Evolutionary conservation across 2,113 vertebrate species (phyloP).

Genomic region (Leptodactylus fuscus): DNA sequence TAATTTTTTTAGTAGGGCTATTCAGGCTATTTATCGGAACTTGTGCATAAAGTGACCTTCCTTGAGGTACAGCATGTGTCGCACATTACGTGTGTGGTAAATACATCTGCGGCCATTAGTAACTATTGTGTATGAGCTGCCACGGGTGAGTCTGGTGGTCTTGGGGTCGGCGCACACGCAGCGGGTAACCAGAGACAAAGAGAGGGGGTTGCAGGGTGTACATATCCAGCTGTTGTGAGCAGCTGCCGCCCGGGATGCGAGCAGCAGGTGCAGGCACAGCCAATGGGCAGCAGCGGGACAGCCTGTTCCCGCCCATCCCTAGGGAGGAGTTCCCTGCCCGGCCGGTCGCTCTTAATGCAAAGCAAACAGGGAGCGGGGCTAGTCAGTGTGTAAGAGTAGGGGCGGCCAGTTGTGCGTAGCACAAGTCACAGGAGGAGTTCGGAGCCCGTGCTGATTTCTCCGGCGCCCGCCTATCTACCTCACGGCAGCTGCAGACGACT

Average conservation of each 20-base stretch:
- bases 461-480: slow-evolving; percentile 19
- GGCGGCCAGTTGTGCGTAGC: slow-evolving; percentile 49
- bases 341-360: slow-evolving; percentile 67
- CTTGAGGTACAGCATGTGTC: no score
- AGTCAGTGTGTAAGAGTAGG: slow-evolving; percentile 58
- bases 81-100: no score
- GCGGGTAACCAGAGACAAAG: slow-evolving; percentile 55
- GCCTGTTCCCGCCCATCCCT: slow-evolving; percentile 62
- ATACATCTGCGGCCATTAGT: background rate
- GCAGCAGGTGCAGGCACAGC: slow-evolving; percentile 68
- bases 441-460: slow-evolving; percentile 47
- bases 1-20: no score
- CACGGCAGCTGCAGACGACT: slow-evolving; percentile 19
- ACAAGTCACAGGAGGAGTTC: slow-evolving; percentile 53
- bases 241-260: slow-evolving; percentile 56
- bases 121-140: background rate
- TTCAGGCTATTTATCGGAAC: no score
- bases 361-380: slow-evolving; percentile 45
- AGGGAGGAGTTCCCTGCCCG: slow-evolving; percentile 64
- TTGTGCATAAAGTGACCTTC: no score
- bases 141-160: slow-evolving; percentile 22
- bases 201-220: slow-evolving; percentile 5
- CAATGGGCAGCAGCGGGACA: slow-evolving; percentile 64
- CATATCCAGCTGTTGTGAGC: slow-evolving; percentile 56
- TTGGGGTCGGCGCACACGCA: slow-evolving; percentile 68